These are phyloP conservation scores for Lordiphosa stackelbergi DNA, from an alignment of 1,140 invertebrate species.

Conservation along the genomic window DNA sequence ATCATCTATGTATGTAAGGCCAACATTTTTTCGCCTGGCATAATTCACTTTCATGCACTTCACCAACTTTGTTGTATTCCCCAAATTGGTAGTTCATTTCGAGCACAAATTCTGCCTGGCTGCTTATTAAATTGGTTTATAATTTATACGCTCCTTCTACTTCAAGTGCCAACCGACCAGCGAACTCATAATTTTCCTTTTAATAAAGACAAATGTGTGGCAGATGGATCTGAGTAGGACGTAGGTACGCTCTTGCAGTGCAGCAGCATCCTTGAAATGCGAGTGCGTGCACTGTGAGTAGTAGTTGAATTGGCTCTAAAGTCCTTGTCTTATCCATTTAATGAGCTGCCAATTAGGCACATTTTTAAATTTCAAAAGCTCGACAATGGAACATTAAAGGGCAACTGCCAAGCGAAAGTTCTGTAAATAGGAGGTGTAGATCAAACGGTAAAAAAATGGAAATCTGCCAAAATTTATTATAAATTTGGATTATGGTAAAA, in stretches of 20 bases:
- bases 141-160: conserved; percentile 56
- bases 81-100: conserved; percentile 69
- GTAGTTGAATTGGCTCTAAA: background rate
- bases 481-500: too few species aligned
- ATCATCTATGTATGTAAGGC: conserved; percentile 21
- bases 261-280: conserved; percentile 36
- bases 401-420: too few species aligned
- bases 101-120: conserved; percentile 55
- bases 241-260: conserved; percentile 10
- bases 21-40: conserved; percentile 23
- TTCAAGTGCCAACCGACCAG: conserved; percentile 27
- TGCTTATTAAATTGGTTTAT: conserved; percentile 72
- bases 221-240: conserved; percentile 36
- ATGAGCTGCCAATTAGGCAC: too few species aligned
- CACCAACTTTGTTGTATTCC: conserved; percentile 23
- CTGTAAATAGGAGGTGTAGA: too few species aligned
- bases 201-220: conserved; percentile 70
- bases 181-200: conserved; percentile 50
- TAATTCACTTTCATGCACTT: conserved; percentile 62
- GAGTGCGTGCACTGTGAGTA: conserved; percentile 10
- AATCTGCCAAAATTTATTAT: too few species aligned
- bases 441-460: too few species aligned
- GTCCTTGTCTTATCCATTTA: too few species aligned
- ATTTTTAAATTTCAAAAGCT: too few species aligned
- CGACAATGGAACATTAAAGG: too few species aligned